Percentiles rank a stretch among this genome's conserved stretches.
Conservation (phyloP, 2,888 invertebrate genomes). For the Himalopsyche kuldschensis region DNA sequence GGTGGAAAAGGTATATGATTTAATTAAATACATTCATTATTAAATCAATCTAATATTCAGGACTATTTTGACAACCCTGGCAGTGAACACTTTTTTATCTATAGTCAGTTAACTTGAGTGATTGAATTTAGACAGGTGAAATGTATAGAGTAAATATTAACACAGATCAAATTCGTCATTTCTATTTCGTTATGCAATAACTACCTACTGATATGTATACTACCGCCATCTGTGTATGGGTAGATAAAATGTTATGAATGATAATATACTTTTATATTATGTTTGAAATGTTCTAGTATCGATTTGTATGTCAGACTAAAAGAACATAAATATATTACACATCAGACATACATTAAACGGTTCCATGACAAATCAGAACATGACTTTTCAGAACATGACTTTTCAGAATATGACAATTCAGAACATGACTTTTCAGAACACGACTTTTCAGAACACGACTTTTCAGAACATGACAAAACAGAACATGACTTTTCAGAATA, state of each 20-base stretch:
- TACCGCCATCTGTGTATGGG: background rate
- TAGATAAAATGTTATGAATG: background rate
- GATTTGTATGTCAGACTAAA: no score
- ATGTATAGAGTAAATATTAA: constrained; percentile 19
- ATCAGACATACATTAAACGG: no score
- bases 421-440: no score
- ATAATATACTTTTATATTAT: background rate
- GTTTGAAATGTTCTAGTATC: background rate
- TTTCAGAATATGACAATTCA: no score
- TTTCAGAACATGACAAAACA: no score
- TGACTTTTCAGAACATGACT: no score
- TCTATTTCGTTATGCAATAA: background rate
- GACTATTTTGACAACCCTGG: background rate
- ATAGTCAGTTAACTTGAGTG: background rate
- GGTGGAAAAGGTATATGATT: no score
- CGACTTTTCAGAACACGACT: no score
- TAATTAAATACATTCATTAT: no score
- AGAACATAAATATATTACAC: no score
- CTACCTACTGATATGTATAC: background rate
- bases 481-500: no score
- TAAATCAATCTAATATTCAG: background rate
- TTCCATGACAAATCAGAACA: no score
- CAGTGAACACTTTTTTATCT: background rate
- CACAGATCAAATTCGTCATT: constrained; percentile 11
- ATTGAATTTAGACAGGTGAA: constrained; percentile 35